These are phyloP conservation scores for Dichetophora obliterata DNA, from an alignment of 2,888 invertebrate species.

Conservation along the genomic window DNA sequence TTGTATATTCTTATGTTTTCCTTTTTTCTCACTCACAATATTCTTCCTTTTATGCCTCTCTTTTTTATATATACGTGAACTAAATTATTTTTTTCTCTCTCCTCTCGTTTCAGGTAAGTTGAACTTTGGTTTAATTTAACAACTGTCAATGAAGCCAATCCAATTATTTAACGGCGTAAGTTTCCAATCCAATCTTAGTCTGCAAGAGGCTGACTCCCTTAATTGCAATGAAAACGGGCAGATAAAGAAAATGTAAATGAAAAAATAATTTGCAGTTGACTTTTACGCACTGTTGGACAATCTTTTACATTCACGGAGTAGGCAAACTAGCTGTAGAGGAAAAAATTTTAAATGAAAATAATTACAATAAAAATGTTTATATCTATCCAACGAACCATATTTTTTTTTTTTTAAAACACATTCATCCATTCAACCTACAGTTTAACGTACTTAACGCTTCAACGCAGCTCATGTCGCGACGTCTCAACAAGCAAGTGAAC, in stretches of 20 bases:
- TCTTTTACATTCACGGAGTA: neutral
- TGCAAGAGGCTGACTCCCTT: no score
- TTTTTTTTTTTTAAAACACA: neutral
- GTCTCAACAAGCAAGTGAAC: conserved; percentile 6
- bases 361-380: conserved; percentile 39
- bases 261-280: conserved; percentile 13
- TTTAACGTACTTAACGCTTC: conserved; percentile 42
- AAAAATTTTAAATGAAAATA: conserved; percentile 12
- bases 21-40: no score
- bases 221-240: neutral
- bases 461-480: conserved; percentile 32
- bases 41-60: no score
- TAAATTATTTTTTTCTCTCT: neutral
- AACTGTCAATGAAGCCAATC: neutral
- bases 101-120: conserved; percentile 36
- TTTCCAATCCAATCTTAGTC: no score
- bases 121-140: neutral
- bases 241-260: neutral
- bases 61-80: neutral
- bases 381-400: conserved; percentile 15
- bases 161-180: no score
- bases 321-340: neutral
- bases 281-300: conserved; percentile 30
- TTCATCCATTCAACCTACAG: conserved; percentile 2
- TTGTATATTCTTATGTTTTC: no score